Conservation (phyloP, 1,140 invertebrate genomes). For the Holotrichia oblita region DNA sequence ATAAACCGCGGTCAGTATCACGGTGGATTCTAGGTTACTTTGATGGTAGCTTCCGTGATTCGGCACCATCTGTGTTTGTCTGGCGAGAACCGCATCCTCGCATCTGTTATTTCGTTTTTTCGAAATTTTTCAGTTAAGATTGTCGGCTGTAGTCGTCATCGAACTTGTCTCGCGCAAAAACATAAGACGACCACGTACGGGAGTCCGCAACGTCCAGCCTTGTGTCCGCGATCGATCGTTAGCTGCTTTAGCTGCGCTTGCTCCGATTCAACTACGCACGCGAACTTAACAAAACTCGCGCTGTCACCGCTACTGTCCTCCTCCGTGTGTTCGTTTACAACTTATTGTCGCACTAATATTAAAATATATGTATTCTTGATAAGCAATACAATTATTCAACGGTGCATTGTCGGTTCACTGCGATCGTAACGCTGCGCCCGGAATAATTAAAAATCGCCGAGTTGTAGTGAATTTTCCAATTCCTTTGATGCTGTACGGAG, state of each 20-base stretch:
- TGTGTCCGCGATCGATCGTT: constrained; percentile 9
- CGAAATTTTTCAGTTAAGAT: background rate
- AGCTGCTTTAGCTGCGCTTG: constrained; percentile 10
- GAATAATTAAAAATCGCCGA: background rate
- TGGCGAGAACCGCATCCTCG: background rate
- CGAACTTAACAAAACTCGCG: constrained; percentile 12
- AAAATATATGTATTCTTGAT: background rate
- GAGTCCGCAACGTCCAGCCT: constrained; percentile 3
- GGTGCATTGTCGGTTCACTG: background rate
- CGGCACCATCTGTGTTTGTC: background rate
- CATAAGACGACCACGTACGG: background rate
- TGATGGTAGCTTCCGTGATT: background rate
- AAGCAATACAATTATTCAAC: background rate
- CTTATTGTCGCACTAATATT: background rate
- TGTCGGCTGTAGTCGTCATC: background rate
- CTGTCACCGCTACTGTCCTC: constrained; percentile 7
- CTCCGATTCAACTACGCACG: constrained; percentile 9
- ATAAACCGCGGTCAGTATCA: background rate
- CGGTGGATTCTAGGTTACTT: constrained; percentile 1
- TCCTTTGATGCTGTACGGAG: background rate
- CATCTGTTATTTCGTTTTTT: background rate
- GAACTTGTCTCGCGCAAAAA: constrained; percentile 16
- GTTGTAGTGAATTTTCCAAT: background rate
- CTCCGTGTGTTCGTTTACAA: constrained; percentile 2
- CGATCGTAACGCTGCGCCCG: background rate